These are phyloP conservation scores for Rhagoletis pomonella DNA, from an alignment of 1,140 invertebrate genomes.

Conservation along the genomic window DNA sequence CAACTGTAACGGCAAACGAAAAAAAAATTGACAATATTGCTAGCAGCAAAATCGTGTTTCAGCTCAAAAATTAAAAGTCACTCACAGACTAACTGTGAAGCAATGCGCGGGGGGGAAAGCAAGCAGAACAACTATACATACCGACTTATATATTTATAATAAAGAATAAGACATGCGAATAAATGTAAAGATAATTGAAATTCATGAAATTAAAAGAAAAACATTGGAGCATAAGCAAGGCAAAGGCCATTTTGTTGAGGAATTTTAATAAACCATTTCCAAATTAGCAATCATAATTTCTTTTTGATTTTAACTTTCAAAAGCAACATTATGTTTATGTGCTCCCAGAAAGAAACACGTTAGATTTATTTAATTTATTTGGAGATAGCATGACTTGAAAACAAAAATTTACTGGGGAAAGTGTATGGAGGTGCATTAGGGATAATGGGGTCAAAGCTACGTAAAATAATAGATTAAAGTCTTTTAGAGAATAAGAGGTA, in stretches of 20 bases:
- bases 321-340: neutral
- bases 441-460: no score
- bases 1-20: neutral
- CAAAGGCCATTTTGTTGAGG: constrained; percentile 4
- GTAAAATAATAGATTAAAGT: no score
- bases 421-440: no score
- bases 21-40: constrained; percentile 15
- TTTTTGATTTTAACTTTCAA: constrained; percentile 6
- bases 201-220: neutral
- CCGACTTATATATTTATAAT: neutral
- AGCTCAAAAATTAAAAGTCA: constrained; percentile 45
- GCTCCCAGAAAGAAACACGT: neutral
- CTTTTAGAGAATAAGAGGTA: no score
- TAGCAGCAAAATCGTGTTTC: constrained; percentile 17
- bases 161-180: neutral
- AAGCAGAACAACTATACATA: neutral
- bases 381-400: no score
- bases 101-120: neutral
- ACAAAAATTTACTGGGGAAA: no score
- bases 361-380: no score
- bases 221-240: neutral
- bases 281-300: constrained; percentile 33
- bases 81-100: constrained; percentile 15
- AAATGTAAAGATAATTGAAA: constrained; percentile 32
- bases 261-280: constrained; percentile 46